Conservation (phyloP, 2,888 invertebrate genomes). For the Dendrolimus pini region DNA sequence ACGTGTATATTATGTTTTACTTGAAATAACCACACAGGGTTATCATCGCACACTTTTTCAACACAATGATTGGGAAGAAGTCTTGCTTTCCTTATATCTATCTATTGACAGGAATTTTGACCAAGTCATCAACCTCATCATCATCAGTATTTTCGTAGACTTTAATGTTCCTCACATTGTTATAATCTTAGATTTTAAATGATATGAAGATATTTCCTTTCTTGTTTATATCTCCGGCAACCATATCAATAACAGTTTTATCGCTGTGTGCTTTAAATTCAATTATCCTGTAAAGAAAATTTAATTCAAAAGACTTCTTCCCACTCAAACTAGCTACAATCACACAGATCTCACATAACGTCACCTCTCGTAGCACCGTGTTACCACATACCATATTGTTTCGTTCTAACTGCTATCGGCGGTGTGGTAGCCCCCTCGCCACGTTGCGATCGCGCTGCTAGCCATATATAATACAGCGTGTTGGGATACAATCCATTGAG, state of each 20-base stretch:
- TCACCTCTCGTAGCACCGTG: slow-evolving; percentile 2
- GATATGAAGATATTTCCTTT: too few species aligned
- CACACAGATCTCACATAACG: slow-evolving; percentile 8
- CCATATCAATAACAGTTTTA: too few species aligned
- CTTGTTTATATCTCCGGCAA: too few species aligned
- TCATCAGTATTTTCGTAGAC: too few species aligned
- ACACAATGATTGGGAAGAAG: slow-evolving; percentile 32
- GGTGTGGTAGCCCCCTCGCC: slow-evolving; percentile 98
- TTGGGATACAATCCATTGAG: slow-evolving; percentile 95
- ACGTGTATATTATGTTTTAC: slow-evolving; percentile 52
- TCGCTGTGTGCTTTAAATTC: too few species aligned
- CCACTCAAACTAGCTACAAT: slow-evolving; percentile 7
- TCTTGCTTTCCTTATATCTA: slow-evolving; percentile 9
- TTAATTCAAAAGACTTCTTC: slow-evolving; percentile 8
- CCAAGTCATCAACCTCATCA: too few species aligned
- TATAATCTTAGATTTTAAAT: too few species aligned
- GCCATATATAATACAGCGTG: slow-evolving; percentile 97
- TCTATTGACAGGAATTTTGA: too few species aligned
- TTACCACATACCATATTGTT: slow-evolving; percentile 94
- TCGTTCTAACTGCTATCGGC: slow-evolving; percentile 94
- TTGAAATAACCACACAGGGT: slow-evolving; percentile 56
- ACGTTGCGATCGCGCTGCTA: slow-evolving; percentile 93
- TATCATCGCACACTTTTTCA: slow-evolving; percentile 48
- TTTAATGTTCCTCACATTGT: too few species aligned
- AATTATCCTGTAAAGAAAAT: neutral